Percentiles rank a stretch among this genome's conserved stretches.
These are phyloP conservation scores for Etia nguti DNA, from an alignment of 2,113 vertebrate species.

Conservation along the genomic window DNA sequence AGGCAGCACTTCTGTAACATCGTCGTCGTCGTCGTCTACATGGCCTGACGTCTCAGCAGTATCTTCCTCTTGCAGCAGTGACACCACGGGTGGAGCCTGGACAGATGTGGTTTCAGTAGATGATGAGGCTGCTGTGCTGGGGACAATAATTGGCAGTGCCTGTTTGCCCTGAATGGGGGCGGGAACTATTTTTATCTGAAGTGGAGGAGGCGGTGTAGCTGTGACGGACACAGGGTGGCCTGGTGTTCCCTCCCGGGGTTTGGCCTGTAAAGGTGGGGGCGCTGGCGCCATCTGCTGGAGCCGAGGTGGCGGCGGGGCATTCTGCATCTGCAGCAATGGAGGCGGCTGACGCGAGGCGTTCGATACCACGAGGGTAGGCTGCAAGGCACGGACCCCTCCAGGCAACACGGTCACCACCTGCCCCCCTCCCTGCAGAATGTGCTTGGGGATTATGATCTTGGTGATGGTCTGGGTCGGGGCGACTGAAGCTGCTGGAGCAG, in stretches of 20 bases:
- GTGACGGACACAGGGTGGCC: constrained; percentile 31
- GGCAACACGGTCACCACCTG: constrained; percentile 81
- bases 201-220: constrained; percentile 75
- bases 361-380: constrained; percentile 39
- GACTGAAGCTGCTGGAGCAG: constrained; percentile 24
- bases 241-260: constrained; percentile 60
- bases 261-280: constrained; percentile 73
- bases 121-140: not conserved
- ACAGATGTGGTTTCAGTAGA: not conserved
- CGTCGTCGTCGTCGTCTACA: constrained; percentile 46
- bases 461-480: constrained; percentile 70
- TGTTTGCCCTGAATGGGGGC: constrained; percentile 74
- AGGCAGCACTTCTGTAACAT: constrained; percentile 50
- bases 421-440: constrained; percentile 69
- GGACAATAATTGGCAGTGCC: constrained; percentile 52
- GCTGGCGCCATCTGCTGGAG: constrained; percentile 74
- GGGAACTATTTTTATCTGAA: constrained; percentile 84
- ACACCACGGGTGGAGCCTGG: constrained; percentile 16
- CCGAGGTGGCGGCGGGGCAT: constrained; percentile 51
- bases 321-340: constrained; percentile 76
- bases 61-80: constrained; percentile 56
- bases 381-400: constrained; percentile 52
- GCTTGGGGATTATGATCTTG: constrained; percentile 85
- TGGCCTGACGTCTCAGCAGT: constrained; percentile 41
- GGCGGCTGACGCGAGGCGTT: constrained; percentile 75